Percentiles rank a stretch among this genome's conserved stretches.
phyloP scores from a whole-genome alignment of 2,888 invertebrate species.

The Phania funesta region DNA sequence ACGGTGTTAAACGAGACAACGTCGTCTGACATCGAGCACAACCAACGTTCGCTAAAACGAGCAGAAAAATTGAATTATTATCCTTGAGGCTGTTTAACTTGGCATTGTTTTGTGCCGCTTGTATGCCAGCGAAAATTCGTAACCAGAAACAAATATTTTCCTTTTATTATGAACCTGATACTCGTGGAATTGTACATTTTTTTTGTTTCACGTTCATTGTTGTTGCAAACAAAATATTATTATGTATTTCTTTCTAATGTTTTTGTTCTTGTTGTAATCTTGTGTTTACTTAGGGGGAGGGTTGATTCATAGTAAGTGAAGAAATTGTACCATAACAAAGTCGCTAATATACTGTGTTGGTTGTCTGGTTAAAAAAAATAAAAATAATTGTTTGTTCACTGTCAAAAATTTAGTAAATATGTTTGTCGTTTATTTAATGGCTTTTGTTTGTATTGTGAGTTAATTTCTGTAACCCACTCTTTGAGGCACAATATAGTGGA shows the following conservation, averaged over 20 bases:
- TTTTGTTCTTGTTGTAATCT: constrained; percentile 31
- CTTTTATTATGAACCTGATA: constrained; percentile 74
- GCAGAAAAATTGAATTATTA: constrained; percentile 79
- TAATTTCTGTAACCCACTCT: constrained; percentile 66
- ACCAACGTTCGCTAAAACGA: constrained; percentile 72
- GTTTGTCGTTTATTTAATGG: constrained; percentile 75
- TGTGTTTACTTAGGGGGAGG: neutral
- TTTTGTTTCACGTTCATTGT: neutral
- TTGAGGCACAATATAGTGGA: constrained; percentile 8
- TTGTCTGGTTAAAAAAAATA: constrained; percentile 65
- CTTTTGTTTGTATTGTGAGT: constrained; percentile 67
- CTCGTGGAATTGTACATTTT: constrained; percentile 35
- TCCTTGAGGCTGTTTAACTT: constrained; percentile 74
- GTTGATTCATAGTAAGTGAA: constrained; percentile 14
- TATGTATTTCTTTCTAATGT: constrained; percentile 1
- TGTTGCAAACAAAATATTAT: constrained; percentile 18
- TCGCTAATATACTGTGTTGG: constrained; percentile 44
- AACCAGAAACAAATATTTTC: constrained; percentile 78
- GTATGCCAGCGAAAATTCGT: constrained; percentile 69
- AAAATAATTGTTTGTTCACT: constrained; percentile 73
- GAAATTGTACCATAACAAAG: constrained; percentile 14
- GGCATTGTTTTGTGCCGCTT: constrained; percentile 1
- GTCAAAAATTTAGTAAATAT: constrained; percentile 79
- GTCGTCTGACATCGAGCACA: constrained; percentile 43
- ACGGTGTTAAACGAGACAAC: constrained; percentile 66